Evolutionary conservation across 2,888 invertebrate genomes (phyloP).

Genomic region (Aphidius colemani): DNA sequence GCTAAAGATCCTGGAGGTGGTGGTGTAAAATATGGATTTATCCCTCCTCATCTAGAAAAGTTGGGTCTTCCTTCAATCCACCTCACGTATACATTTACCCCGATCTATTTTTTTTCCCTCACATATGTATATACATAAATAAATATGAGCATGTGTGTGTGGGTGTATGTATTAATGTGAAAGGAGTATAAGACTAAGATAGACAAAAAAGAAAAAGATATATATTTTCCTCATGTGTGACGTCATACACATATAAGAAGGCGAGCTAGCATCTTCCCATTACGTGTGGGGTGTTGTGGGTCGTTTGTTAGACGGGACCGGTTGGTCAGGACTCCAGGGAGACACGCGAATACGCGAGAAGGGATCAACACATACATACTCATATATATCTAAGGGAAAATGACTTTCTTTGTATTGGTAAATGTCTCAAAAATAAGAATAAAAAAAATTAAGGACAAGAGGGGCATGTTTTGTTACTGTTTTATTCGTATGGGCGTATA

Average conservation of each 20-base stretch:
- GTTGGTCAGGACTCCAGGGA: slow-evolving; percentile 34
- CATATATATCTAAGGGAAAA: no score
- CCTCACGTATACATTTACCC: slow-evolving; percentile 29
- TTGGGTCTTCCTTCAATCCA: slow-evolving; percentile 49
- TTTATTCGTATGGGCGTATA: slow-evolving; percentile 46
- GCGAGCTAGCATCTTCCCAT: slow-evolving; percentile 42
- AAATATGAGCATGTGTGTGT: slow-evolving; percentile 31
- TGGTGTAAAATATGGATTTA: slow-evolving; percentile 60
- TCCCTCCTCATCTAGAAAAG: slow-evolving; percentile 54
- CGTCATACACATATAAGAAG: slow-evolving; percentile 42
- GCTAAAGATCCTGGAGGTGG: slow-evolving; percentile 41
- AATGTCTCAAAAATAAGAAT: slow-evolving; percentile 5
- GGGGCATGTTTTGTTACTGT: slow-evolving; percentile 50
- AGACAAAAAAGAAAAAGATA: neutral
- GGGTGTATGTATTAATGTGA: slow-evolving; percentile 25
- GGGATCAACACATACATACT: neutral
- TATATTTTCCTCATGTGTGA: slow-evolving; percentile 44
- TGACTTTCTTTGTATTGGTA: neutral
- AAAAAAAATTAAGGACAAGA: neutral
- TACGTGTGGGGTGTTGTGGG: slow-evolving; percentile 53
- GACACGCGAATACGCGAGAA: slow-evolving; percentile 26
- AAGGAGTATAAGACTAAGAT: slow-evolving; percentile 4
- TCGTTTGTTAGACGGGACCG: slow-evolving; percentile 53
- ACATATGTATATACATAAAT: no score
- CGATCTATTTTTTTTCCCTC: no score